Evolutionary conservation across 2,797 vertebrate species (phyloP).

Genomic region (Carapus acus): DNA sequence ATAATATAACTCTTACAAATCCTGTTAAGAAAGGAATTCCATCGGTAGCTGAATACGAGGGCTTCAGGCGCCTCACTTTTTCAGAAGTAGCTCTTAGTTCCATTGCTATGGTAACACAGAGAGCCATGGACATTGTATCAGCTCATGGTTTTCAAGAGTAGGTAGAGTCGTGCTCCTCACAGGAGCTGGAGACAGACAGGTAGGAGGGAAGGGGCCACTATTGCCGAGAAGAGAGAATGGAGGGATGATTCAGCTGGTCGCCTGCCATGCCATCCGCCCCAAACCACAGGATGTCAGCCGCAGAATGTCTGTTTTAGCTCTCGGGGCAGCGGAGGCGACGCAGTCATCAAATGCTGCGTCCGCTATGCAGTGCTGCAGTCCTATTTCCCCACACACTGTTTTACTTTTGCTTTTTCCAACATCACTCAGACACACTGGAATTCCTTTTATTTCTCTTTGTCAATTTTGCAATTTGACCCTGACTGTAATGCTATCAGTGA

Average conservation of each 20-base stretch:
- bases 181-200: conserved; percentile 46
- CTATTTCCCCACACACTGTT: conserved; percentile 39
- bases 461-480: not conserved
- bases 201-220: conserved; percentile 57
- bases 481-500: not conserved
- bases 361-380: conserved; percentile 36
- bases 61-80: conserved; percentile 44
- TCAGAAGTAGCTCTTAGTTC: conserved; percentile 44
- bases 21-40: conserved; percentile 4
- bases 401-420: conserved; percentile 23
- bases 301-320: conserved; percentile 45
- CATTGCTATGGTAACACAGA: conserved; percentile 68
- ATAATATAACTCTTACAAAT: not conserved
- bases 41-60: conserved; percentile 40
- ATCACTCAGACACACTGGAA: conserved; percentile 18
- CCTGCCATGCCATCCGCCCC: conserved; percentile 50
- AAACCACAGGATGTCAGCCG: conserved; percentile 47
- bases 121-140: conserved; percentile 60
- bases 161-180: conserved; percentile 55
- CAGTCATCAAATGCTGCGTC: conserved; percentile 42
- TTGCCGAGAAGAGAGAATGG: conserved; percentile 59
- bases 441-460: not conserved
- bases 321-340: conserved; percentile 49
- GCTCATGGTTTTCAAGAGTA: conserved; percentile 67
- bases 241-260: conserved; percentile 63